Evolutionary conservation across 2,888 invertebrate species (phyloP).

Genomic region (Lepidocyrtoides sp.): DNA sequence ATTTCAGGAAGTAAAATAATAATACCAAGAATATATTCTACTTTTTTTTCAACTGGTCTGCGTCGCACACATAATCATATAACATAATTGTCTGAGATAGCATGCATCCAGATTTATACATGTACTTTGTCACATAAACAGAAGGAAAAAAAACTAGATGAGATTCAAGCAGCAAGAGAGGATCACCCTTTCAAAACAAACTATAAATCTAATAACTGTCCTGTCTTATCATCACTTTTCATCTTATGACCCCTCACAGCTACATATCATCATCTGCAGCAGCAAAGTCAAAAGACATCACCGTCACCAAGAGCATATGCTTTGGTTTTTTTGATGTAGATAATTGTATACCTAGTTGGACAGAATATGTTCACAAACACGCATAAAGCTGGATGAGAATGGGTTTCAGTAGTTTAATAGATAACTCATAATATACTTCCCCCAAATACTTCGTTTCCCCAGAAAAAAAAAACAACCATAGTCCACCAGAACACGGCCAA

Average conservation of each 20-base stretch:
- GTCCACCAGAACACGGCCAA: too few relatives aligned
- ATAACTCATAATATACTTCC: background rate
- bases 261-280: slow-evolving; percentile 42
- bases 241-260: slow-evolving; percentile 83
- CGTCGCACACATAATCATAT: background rate
- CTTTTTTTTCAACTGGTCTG: background rate
- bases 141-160: slow-evolving; percentile 28
- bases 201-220: slow-evolving; percentile 85
- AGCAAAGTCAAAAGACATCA: background rate
- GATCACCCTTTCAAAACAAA: slow-evolving; percentile 85
- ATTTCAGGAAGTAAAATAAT: background rate
- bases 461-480: too few relatives aligned
- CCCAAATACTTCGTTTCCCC: slow-evolving; percentile 7
- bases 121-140: slow-evolving; percentile 6
- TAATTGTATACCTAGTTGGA: too few relatives aligned
- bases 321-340: slow-evolving; percentile 22
- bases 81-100: background rate
- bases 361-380: slow-evolving; percentile 18
- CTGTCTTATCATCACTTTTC: slow-evolving; percentile 85
- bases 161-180: slow-evolving; percentile 73
- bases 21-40: background rate
- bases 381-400: slow-evolving; percentile 15
- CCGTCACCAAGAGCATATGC: slow-evolving; percentile 33
- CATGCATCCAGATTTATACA: slow-evolving; percentile 81
- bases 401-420: slow-evolving; percentile 5